phyloP scores from a whole-genome alignment of 30 jellyfish, hydroid and myxozoan genomes.

The Aurelia aurita region DNA sequence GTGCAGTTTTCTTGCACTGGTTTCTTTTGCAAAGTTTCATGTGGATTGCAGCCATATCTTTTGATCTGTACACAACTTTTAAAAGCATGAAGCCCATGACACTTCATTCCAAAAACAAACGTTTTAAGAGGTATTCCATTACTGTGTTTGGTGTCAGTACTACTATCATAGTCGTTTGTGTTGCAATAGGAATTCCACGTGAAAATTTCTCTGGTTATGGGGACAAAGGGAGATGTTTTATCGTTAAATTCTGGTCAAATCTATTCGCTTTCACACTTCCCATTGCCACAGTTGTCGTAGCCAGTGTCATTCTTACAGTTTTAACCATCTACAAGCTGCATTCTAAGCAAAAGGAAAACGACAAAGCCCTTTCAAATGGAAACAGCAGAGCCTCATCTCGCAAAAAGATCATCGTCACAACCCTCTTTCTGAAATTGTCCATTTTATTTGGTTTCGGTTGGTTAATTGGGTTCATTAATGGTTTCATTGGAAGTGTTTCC shows the following conservation, averaged over 20 bases:
- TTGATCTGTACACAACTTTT: background rate
- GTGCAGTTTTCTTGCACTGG: background rate
- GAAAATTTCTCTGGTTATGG: background rate
- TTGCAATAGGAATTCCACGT: background rate
- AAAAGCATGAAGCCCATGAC: background rate
- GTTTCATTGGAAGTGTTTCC: background rate
- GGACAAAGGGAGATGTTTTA: background rate
- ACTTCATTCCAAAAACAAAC: background rate
- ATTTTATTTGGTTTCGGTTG: background rate
- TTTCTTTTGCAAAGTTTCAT: background rate
- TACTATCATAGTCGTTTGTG: background rate
- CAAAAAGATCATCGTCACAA: background rate
- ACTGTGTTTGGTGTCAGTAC: background rate
- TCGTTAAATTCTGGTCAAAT: background rate
- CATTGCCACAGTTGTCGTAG: too few species aligned
- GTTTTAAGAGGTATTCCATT: background rate
- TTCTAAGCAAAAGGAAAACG: too few species aligned
- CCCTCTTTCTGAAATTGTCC: background rate
- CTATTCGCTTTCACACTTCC: too few species aligned
- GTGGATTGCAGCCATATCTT: constrained; percentile 10
- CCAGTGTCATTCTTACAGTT: too few species aligned
- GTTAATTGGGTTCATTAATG: background rate
- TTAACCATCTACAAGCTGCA: too few species aligned
- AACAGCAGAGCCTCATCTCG: too few species aligned
- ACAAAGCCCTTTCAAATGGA: too few species aligned